Base-by-base conservation (phyloP, 2,888 invertebrate genomes). In the Morpho deidamia region DNA sequence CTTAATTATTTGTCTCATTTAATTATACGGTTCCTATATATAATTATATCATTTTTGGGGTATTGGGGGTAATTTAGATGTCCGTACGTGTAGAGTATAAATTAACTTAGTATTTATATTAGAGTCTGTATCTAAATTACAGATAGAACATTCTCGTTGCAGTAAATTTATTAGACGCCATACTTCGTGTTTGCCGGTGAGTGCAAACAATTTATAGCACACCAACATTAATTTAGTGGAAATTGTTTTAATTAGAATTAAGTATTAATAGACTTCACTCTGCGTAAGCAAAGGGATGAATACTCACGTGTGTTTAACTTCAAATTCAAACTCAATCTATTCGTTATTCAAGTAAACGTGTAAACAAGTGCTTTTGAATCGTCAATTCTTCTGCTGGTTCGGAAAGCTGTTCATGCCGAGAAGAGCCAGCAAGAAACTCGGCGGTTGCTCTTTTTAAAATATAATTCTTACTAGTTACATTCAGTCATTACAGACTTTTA, bases 81-180 rank as follows among this genome's bases (percentile, higher is more conserved):
- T 48, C 12, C 44, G 11, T 34, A 35, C 35, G 8, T 50, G 23
- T 23, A 23, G 23, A n/a, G 9, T 8, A 48, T 34, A 40, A 11
- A 11, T 3, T 38, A 11, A 42, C 11, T 14, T 39, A 43, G 37
- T 7, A 45, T 51, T 51, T 56, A 49, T 48, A 45, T 60, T 58
- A 55, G 55, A 55, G 62, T 50, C 55, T 50, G 55, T 64, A 68
- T 73, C 65, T 74, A 78, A 69, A 76, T 86, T 85, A 61, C 88
- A 88, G 88, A 88, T 88, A 68, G 81, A 78, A 70, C 66, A 74
- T 74, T 81, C 86, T 76, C 60, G 78, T 84, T 87, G 87, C 87
- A 70, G 87, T 83, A 83, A 76, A 76, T 81, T 78, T 71, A 62
- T 86, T 78, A 84, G 80, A 71, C 74, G 79, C 57, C 78, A 80